phyloP scores from a whole-genome alignment of 2,113 vertebrate species.

The Plestiodon gilberti region DNA sequence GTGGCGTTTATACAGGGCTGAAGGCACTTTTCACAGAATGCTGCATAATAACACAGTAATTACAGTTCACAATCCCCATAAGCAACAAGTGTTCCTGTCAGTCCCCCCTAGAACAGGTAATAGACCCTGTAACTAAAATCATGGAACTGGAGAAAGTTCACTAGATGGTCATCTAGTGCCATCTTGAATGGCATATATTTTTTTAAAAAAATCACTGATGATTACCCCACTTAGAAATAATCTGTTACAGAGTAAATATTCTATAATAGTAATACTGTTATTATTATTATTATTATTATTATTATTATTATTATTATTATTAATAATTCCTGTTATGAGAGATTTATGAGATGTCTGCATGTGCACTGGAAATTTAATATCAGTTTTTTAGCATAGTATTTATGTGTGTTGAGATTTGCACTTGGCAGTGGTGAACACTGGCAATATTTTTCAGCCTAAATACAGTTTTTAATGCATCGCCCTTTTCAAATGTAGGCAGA shows the following conservation, averaged over 20 bases:
- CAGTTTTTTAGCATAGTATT: neutral
- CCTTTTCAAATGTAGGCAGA: neutral
- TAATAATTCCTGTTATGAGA: neutral
- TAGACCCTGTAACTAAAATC: neutral
- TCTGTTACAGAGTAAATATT: neutral
- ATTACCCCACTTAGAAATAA: neutral
- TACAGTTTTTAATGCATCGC: neutral
- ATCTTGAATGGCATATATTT: neutral
- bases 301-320: too few species aligned
- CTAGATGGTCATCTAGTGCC: too few species aligned
- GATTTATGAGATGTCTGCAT: neutral
- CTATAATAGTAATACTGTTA: too few species aligned
- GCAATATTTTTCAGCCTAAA: neutral
- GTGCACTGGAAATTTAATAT: neutral
- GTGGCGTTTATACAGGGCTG: neutral
- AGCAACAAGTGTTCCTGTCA: neutral
- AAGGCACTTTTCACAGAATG: neutral
- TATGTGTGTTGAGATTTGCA: too few species aligned
- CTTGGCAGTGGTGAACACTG: too few species aligned
- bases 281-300: too few species aligned
- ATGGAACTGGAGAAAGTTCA: neutral
- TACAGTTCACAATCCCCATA: neutral
- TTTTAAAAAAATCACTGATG: neutral
- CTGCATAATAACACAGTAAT: too few species aligned
- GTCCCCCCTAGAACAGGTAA: neutral